Evolutionary conservation across 1,140 invertebrate genomes (phyloP), one percentile per base, ranked within the genome.

Genomic region (Bombus waltoni): DNA sequence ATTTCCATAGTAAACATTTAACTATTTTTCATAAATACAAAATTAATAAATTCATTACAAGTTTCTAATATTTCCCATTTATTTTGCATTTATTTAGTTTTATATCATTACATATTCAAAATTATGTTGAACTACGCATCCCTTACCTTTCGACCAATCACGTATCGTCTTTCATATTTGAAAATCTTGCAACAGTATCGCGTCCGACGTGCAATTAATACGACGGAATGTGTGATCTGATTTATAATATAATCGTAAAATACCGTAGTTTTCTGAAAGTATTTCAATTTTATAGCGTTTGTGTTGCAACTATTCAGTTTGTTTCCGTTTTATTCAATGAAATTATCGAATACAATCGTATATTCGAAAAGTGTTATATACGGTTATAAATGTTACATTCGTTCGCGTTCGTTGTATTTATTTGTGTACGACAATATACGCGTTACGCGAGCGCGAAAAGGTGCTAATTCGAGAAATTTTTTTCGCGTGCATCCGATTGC

Each of bases 401-500:
- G 38, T 11, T 71, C 18, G 22, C 35, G 22, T 22, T 22, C 9
- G 35, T 38, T 18, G 66, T 9, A 9, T 0, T 28, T 18, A 2
- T 18, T 13, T 22, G 47, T 22, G 18, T 53, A 22, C 18, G 18
- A 68, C 10, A 35, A 18, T 6, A 35, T 25, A 25, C 22, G 1
- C 5, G 68, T 28, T 28, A 40, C 10, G 25, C 11, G 3, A 70
- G 9, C 5, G 6, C 25, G 70, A 5, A 25, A n/a, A 72, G 32
- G 18, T 11, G 35, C 18, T 59, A 83, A 84, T 84, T 88, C 35
- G 62, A 32, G 62, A 76, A 88, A 84, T 71, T 74, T 75, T 79
- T 72, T 85, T 62, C 42, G 35, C 62, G 70, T 57, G 57, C 65
- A 80, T 73, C 44, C 59, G 75, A 80, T 85, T 88, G 65, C 57